phyloP scores from a whole-genome alignment of 2,888 invertebrate genomes.

The Diadegma fenestrale region DNA sequence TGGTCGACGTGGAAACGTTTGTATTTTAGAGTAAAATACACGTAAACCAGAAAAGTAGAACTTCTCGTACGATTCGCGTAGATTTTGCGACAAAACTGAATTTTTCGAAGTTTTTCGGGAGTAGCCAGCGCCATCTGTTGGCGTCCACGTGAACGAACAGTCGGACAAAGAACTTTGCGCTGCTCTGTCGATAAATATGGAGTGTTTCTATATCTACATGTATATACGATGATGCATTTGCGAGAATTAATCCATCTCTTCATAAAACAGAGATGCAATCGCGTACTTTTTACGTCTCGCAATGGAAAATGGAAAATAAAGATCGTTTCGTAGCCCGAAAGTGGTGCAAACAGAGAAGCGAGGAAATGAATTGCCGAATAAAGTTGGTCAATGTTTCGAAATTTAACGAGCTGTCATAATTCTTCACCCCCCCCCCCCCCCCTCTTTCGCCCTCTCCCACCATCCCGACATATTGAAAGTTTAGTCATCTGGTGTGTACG shows the following conservation, averaged over 20 bases:
- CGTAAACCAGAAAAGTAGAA: not conserved
- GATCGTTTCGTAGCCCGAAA: not conserved
- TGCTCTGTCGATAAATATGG: not conserved
- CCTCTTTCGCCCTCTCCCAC: not conserved
- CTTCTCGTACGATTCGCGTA: not conserved
- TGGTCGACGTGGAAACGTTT: not conserved
- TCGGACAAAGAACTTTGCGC: not conserved
- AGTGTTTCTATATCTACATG: not conserved
- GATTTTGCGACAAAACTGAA: not conserved
- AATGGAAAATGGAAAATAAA: not conserved
- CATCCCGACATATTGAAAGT: constrained; percentile 50
- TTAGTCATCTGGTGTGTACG: constrained; percentile 52
- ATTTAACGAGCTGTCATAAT: not conserved
- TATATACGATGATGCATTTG: not conserved
- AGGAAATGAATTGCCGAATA: not conserved
- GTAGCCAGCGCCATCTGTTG: not conserved
- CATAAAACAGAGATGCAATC: not conserved
- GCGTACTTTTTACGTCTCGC: not conserved
- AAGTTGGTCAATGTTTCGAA: not conserved
- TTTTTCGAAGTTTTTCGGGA: not conserved
- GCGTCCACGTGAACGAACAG: not conserved
- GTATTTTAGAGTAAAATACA: not conserved
- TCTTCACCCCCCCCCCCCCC: not conserved
- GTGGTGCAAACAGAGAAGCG: not conserved
- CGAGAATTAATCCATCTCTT: not conserved